Evolutionary conservation across 2,888 invertebrate genomes (phyloP), one percentile per base, ranked within the genome.

Genomic region (Ophioninae sp.): DNA sequence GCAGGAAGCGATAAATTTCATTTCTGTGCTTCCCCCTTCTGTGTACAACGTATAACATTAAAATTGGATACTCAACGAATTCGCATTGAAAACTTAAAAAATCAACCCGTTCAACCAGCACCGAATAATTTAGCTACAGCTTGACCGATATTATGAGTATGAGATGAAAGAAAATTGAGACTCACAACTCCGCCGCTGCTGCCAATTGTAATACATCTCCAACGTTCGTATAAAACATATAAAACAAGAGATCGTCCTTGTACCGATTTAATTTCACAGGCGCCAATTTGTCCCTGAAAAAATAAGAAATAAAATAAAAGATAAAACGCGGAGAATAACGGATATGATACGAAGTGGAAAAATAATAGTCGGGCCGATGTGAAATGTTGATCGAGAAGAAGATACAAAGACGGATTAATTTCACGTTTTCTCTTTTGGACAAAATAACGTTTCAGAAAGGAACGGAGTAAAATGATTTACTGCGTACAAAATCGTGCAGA

Each of bases 211-310:
- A 96, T 90, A 98, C 96, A 95, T 99, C 99, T 90, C 99, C 99
- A 92, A 98, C 98, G 94, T 98, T 99, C 94, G 98, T 99, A 94
- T 99, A 99, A 95, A 99, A 99, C 94, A 99, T 96, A 95, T 98
- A 99, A 95, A 99, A 99, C 90, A 99, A 95, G 92, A 99, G 95
- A 94, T 99, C 99, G 94, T 99, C 99, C 94, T 98, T 98, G 94
- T 99, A 98, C 94, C 99, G 96, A 94, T 97, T 98, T 93, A 99
- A 95, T 94, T 98, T 98, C 93, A 99, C 96, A 90, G 98, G 97
- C 89, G 99, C 98, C 93, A 98, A 94, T 94, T 98, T 98, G 94
- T 98, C 98, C 94, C 97, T 97, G 90, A 69, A 94, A 94, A 85
- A 87, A 21, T 64, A 74, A 69, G 62, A 73, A 56, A 69, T 56